These are phyloP conservation scores for Pammene fasciana DNA, from an alignment of 2,888 invertebrate species.

Conservation along the genomic window DNA sequence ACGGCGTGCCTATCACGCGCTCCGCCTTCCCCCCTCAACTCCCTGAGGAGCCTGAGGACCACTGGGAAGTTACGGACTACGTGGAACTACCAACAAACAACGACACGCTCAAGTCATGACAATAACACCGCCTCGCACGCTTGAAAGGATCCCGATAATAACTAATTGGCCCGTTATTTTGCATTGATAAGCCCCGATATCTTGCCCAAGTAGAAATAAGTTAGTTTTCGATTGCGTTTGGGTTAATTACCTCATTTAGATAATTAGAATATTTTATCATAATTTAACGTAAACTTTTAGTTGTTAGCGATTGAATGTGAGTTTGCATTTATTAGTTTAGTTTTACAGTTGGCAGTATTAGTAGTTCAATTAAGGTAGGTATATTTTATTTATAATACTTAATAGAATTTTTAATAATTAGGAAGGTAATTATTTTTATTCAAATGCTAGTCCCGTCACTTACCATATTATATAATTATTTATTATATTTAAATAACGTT, in stretches of 20 bases:
- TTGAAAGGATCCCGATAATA: slow-evolving; percentile 29
- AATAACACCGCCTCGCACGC: slow-evolving; percentile 24
- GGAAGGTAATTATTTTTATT: slow-evolving; percentile 30
- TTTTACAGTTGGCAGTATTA: slow-evolving; percentile 44
- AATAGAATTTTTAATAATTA: not conserved
- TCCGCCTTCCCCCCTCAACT: slow-evolving; percentile 79
- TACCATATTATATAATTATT: slow-evolving; percentile 18
- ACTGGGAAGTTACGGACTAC: slow-evolving; percentile 88
- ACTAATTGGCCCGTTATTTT: slow-evolving; percentile 38
- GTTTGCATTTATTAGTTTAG: slow-evolving; percentile 46
- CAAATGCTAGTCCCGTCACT: slow-evolving; percentile 47
- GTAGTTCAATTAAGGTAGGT: slow-evolving; percentile 6
- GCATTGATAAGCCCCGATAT: slow-evolving; percentile 35
- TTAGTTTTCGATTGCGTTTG: slow-evolving; percentile 24
- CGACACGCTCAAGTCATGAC: slow-evolving; percentile 32
- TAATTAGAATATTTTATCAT: slow-evolving; percentile 4
- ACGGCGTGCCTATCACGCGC: slow-evolving; percentile 85
- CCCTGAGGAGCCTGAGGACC: slow-evolving; percentile 79
- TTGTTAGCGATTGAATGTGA: slow-evolving; percentile 12
- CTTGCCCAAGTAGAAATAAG: slow-evolving; percentile 38
- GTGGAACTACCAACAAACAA: slow-evolving; percentile 75
- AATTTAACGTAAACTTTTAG: slow-evolving; percentile 9
- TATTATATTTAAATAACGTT: slow-evolving; percentile 9
- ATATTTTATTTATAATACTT: not conserved
- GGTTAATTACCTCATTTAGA: slow-evolving; percentile 33